Percentiles rank a stretch among this genome's conserved stretches.
phyloP scores from a whole-genome alignment of 2,888 invertebrate genomes.

The Metopia argyrocephala region DNA sequence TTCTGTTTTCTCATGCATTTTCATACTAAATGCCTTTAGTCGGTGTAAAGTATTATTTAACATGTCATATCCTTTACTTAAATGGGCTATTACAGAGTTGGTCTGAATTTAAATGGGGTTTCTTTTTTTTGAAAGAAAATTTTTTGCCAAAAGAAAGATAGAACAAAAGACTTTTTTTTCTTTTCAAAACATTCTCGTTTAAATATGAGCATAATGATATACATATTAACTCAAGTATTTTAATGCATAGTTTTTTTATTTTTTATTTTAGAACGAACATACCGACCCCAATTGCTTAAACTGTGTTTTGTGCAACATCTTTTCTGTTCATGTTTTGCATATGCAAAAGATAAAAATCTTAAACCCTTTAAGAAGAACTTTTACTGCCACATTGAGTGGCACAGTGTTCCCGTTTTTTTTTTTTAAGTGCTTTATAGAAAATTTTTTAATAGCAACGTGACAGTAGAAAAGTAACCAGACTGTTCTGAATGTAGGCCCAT shows the following conservation, averaged over 20 bases:
- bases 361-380: neutral
- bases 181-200: too few relatives aligned
- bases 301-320: neutral
- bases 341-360: neutral
- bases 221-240: too few relatives aligned
- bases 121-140: too few relatives aligned
- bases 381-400: neutral
- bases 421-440: neutral
- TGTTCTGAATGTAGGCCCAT: neutral
- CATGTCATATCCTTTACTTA: neutral
- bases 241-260: too few relatives aligned
- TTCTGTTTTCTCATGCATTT: too few relatives aligned
- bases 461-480: constrained; percentile 27
- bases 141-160: too few relatives aligned
- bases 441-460: constrained; percentile 6
- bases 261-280: neutral
- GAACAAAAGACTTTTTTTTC: too few relatives aligned
- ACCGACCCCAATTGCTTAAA: neutral
- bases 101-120: neutral
- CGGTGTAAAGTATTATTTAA: neutral
- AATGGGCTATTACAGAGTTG: neutral
- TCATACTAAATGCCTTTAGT: too few relatives aligned
- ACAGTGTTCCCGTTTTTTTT: neutral
- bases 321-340: constrained; percentile 6
- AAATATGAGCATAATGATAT: too few relatives aligned